Base-by-base conservation (phyloP, 2,113 vertebrate species). In the Procavia capensis region DNA sequence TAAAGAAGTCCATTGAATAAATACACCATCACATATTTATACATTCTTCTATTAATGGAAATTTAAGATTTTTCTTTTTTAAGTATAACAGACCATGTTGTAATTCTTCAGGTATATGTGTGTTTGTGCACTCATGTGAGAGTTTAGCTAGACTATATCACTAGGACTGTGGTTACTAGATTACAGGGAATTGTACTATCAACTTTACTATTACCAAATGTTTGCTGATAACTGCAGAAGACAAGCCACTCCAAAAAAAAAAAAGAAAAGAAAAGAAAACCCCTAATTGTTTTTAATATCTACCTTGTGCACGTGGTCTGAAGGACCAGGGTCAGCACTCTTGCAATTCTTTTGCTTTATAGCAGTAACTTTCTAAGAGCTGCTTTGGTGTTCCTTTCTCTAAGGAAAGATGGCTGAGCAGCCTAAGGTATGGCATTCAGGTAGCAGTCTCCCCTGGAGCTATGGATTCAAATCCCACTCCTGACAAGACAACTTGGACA, bases 1-100 rank as follows among this genome's bases (percentile, higher is more conserved):
- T 63, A 75, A 93, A 92, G 72, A 83, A 86, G 82, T 84, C 74
- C 25, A 36, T 45, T 72, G 41, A 66, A 74, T 86, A 66, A 89
- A 36, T 70, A 39, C 39, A n/a, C 13, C 20, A 19, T 29, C 54
- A 64, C 0, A 31, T 76, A 61, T 41, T 87, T 54, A 84, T 64
- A 63, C 68, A 17, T 95, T 75, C 39, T 63, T 83, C 45, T 41
- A 31, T 34, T 45, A 36, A 61, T 83, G 68, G 47, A 64, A 90
- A 83, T 88, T 72, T 29, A 94, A 34, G 3, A 16, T 54, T 54
- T 54, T 64, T 43, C 2, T 43, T 59, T 24, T 19, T 34, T 31
- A 72, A 2, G 34, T 61, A 9, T 80, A 50, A 88, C 16, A 57
- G 84, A 84, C 10, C 39, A 45, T 22, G 24, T 47, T 57, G 1